These are phyloP conservation scores for Rhagium mordax DNA, from an alignment of 2,888 invertebrate genomes.

Conservation along the genomic window DNA sequence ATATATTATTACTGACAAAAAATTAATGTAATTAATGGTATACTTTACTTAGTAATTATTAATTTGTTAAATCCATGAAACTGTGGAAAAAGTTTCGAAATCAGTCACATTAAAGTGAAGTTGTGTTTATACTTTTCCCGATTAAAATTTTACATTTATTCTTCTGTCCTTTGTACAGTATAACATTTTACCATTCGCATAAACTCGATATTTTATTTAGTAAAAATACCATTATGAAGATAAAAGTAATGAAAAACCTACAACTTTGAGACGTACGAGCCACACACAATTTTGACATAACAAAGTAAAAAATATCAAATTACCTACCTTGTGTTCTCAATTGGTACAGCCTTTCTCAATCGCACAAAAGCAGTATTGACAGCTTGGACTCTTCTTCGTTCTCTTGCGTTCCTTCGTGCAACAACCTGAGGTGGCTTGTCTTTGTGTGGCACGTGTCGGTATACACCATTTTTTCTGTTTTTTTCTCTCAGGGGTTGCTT, in stretches of 20 bases:
- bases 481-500: slow-evolving; percentile 46
- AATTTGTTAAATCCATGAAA: too few species aligned
- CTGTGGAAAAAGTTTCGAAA: too few species aligned
- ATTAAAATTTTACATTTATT: too few species aligned
- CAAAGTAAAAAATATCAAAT: slow-evolving; percentile 42
- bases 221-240: neutral
- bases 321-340: slow-evolving; percentile 71
- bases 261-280: neutral
- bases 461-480: slow-evolving; percentile 38
- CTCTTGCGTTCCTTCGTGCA: slow-evolving; percentile 75
- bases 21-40: too few species aligned
- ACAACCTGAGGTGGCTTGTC: slow-evolving; percentile 75
- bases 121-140: too few species aligned
- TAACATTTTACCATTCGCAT: too few species aligned
- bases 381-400: slow-evolving; percentile 76
- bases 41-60: too few species aligned
- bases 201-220: neutral
- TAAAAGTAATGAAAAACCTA: slow-evolving; percentile 37
- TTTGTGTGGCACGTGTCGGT: slow-evolving; percentile 68
- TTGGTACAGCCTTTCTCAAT: slow-evolving; percentile 74
- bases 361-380: slow-evolving; percentile 76
- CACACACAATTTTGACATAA: neutral
- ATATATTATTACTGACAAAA: too few species aligned
- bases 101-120: too few species aligned
- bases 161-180: too few species aligned